A percentile compares a stretch with the other conserved stretches of the same genome.
Conservation (phyloP, 2,113 vertebrate genomes). For the Muntiacus muntjak region DNA sequence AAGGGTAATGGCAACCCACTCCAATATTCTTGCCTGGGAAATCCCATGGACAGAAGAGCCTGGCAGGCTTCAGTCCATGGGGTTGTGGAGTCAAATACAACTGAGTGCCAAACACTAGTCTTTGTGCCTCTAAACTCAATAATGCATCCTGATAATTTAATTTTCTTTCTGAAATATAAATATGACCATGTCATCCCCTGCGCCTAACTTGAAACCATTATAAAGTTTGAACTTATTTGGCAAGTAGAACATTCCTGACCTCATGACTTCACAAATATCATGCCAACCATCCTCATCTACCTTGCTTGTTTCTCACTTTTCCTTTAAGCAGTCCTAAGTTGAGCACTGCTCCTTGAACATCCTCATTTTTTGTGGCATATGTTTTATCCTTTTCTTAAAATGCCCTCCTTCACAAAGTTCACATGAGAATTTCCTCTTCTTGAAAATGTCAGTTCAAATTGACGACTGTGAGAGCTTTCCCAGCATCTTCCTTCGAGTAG, state of each 20-base stretch:
- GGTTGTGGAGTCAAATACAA: rapidly evolving
- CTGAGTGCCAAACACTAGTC: not conserved
- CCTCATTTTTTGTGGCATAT: not conserved
- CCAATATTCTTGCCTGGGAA: not conserved
- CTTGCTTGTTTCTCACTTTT: not conserved
- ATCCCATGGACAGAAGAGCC: not conserved
- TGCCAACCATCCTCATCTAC: not conserved
- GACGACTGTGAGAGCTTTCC: not conserved
- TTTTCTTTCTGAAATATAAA: conserved; percentile 13
- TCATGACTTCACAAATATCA: not conserved
- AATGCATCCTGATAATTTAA: not conserved
- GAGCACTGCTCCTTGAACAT: not conserved
- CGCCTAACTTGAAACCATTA: not conserved
- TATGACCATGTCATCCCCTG: not conserved
- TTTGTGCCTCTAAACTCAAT: not conserved
- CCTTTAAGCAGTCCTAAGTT: not conserved
- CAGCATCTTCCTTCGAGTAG: not conserved
- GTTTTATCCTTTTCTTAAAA: not conserved
- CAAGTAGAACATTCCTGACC: not conserved
- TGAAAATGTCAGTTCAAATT: not conserved
- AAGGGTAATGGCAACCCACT: not conserved
- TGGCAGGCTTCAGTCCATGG: not conserved
- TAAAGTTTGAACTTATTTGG: not conserved
- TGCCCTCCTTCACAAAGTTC: not conserved
- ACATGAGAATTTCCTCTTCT: not conserved